phyloP scores from a whole-genome alignment of 1,140 invertebrate species.

The Drosophila auraria region DNA sequence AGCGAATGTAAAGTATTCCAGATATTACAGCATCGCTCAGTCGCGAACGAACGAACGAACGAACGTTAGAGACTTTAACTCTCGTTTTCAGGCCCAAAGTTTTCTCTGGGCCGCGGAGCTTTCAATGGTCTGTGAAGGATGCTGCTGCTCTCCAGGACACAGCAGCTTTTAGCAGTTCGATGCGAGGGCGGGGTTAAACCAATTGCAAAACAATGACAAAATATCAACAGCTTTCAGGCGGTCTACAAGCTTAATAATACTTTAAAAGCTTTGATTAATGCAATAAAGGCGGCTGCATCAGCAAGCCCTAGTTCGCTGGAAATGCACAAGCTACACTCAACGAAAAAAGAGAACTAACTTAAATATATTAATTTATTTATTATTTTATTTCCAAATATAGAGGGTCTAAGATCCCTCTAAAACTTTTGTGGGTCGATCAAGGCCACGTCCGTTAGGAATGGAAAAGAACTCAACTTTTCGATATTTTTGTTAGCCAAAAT shows the following conservation, averaged over 20 bases:
- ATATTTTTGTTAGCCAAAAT: neutral
- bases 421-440: no score
- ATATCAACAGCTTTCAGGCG: slow-evolving; percentile 18
- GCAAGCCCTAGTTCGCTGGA: neutral
- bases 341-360: neutral
- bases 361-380: no score
- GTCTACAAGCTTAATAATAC: slow-evolving; percentile 5
- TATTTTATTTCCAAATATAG: no score
- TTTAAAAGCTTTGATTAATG: slow-evolving; percentile 2
- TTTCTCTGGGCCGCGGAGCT: slow-evolving; percentile 14
- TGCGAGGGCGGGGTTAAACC: slow-evolving; percentile 16
- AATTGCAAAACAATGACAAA: slow-evolving; percentile 14
- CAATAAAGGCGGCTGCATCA: neutral
- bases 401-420: no score
- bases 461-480: neutral
- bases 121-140: neutral
- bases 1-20: slow-evolving; percentile 21
- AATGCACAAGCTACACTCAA: neutral
- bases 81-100: slow-evolving; percentile 12
- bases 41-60: slow-evolving; percentile 2
- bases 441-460: no score
- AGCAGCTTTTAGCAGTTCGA: neutral
- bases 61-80: slow-evolving; percentile 3
- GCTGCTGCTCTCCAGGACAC: slow-evolving; percentile 10
- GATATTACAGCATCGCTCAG: slow-evolving; percentile 23